Percentiles rank a stretch among this genome's conserved stretches.
phyloP scores from a whole-genome alignment of 2,113 vertebrate genomes.

The Tamias sibiricus region DNA sequence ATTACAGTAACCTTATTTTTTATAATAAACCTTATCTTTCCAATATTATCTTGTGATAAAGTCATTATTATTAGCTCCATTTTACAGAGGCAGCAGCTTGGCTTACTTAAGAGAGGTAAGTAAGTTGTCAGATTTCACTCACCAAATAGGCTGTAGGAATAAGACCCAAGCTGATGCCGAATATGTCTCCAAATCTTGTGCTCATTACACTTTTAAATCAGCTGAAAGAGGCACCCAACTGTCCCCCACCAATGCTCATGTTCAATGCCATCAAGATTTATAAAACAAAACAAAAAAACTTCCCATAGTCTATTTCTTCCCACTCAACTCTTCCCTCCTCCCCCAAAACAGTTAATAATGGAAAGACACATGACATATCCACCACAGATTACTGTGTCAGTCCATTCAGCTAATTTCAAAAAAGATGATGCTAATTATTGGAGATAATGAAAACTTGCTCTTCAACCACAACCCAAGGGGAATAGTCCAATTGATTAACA shows the following conservation, averaged over 20 bases:
- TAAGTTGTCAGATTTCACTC: conserved; percentile 3
- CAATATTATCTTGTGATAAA: neutral
- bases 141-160: neutral
- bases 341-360: conserved; percentile 75
- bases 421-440: conserved; percentile 81
- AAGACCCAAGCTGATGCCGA: neutral
- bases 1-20: conserved; percentile 12
- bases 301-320: conserved; percentile 38
- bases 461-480: conserved; percentile 71
- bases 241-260: neutral
- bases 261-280: conserved; percentile 32
- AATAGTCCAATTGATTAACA: conserved; percentile 80
- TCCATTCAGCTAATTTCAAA: conserved; percentile 77
- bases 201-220: neutral
- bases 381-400: conserved; percentile 64
- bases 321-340: neutral
- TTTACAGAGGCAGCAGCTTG: neutral
- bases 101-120: neutral
- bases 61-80: neutral
- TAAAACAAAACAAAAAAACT: conserved; percentile 10
- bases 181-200: conserved; percentile 12
- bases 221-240: neutral
- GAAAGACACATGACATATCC: conserved; percentile 59
- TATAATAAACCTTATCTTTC: neutral
- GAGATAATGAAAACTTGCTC: conserved; percentile 80